phyloP scores from a whole-genome alignment of 2,888 invertebrate species.

The Sialis lutaria region DNA sequence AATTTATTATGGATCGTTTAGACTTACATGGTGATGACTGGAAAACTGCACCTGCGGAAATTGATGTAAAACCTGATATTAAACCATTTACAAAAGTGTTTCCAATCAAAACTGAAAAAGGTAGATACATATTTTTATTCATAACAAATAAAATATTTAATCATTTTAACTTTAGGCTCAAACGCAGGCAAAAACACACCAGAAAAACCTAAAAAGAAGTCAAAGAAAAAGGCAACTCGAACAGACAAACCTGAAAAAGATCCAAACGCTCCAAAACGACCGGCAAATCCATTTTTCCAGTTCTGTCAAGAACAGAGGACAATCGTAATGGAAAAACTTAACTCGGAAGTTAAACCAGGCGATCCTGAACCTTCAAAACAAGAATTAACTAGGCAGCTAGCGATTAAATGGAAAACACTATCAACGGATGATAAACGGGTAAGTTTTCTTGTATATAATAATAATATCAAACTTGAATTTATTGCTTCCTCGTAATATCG shows the following conservation, averaged over 20 bases:
- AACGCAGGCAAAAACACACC: constrained; percentile 15
- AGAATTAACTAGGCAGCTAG: constrained; percentile 55
- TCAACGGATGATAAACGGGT: constrained; percentile 54
- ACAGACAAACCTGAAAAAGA: constrained; percentile 42
- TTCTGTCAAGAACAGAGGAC: constrained; percentile 65
- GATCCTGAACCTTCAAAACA: constrained; percentile 55
- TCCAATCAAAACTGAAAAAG: constrained; percentile 15
- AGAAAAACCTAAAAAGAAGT: constrained; percentile 21
- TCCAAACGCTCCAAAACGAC: constrained; percentile 62
- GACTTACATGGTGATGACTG: constrained; percentile 55
- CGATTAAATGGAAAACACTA: constrained; percentile 55
- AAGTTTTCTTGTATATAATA: constrained; percentile 12
- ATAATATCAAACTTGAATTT: not conserved
- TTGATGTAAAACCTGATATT: constrained; percentile 27
- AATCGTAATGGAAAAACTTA: constrained; percentile 47
- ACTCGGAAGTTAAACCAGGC: constrained; percentile 33
- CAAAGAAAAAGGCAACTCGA: constrained; percentile 39
- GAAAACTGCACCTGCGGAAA: constrained; percentile 37
- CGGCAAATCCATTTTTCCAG: constrained; percentile 66
- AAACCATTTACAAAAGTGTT: constrained; percentile 2
- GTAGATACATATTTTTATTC: constrained; percentile 6
- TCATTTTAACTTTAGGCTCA: constrained; percentile 8
- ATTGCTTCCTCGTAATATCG: not conserved
- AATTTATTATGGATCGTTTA: constrained; percentile 46
- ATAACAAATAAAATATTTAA: not conserved